Conservation (phyloP, 2,113 vertebrate genomes). For the Leucoraja erinaceus region DNA sequence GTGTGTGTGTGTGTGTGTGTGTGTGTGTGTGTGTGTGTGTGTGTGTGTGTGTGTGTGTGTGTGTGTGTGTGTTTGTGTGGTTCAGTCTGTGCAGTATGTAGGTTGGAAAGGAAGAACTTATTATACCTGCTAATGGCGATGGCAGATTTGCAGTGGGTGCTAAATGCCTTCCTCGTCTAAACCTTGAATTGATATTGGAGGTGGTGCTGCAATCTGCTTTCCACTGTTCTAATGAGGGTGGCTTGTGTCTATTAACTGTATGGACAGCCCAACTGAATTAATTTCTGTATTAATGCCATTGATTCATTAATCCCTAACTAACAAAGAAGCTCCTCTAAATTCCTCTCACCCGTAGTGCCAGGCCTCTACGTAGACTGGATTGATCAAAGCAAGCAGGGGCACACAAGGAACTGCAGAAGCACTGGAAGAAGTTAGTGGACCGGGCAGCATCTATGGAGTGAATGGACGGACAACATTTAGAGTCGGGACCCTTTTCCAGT, state of each 20-base stretch:
- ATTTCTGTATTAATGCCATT: neutral
- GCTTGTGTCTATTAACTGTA: neutral
- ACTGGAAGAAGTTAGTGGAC: too few species aligned
- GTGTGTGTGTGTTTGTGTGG: neutral
- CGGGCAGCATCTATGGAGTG: too few species aligned
- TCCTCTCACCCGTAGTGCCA: too few species aligned
- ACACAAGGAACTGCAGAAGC: too few species aligned
- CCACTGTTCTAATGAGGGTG: neutral
- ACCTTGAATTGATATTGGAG: neutral
- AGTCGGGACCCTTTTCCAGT: too few species aligned
- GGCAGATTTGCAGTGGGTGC: neutral
- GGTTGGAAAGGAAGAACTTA: neutral
- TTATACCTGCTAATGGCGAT: neutral
- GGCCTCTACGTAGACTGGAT: too few species aligned
- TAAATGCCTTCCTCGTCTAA: neutral
- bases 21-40: too few species aligned
- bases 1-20: too few species aligned
- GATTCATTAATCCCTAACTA: neutral
- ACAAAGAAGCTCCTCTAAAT: neutral
- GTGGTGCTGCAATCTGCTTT: neutral
- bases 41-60: neutral
- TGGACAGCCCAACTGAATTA: neutral
- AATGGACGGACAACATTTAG: too few species aligned
- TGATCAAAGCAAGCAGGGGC: too few species aligned
- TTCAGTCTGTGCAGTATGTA: neutral